Conservation (phyloP, 2,888 invertebrate genomes). For the Hemistola chrysoprasaria region DNA sequence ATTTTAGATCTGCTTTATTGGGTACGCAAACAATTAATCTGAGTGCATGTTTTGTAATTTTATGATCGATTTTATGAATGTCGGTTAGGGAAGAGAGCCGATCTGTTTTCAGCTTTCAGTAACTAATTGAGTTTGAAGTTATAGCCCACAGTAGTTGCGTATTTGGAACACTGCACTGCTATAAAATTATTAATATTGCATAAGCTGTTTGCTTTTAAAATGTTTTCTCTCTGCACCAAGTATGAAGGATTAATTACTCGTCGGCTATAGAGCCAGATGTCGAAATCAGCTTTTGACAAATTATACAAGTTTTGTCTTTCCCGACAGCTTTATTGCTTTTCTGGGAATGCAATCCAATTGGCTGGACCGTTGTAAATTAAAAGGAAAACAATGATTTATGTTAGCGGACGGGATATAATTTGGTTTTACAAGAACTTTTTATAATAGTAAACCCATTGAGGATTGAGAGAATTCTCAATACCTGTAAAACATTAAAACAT, state of each 20-base stretch:
- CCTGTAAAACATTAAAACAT: too few species aligned
- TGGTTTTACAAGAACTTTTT: conserved; percentile 12
- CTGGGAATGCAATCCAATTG: conserved; percentile 29
- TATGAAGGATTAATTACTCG: conserved; percentile 39
- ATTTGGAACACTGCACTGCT: too few species aligned
- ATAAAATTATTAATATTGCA: too few species aligned
- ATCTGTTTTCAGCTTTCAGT: not conserved
- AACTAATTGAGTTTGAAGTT: too few species aligned
- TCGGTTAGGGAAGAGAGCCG: conserved; percentile 4
- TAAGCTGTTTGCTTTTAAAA: not conserved
- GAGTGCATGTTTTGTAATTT: conserved; percentile 11
- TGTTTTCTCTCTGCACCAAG: conserved; percentile 9
- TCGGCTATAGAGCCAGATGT: conserved; percentile 49
- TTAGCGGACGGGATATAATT: conserved; percentile 12
- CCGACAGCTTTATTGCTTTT: conserved; percentile 52
- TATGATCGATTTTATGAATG: conserved; percentile 10
- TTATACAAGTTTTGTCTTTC: conserved; percentile 43
- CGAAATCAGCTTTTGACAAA: conserved; percentile 46
- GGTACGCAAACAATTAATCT: conserved; percentile 18
- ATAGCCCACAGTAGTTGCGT: too few species aligned
- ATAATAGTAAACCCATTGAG: conserved; percentile 11
- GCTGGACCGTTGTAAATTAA: conserved; percentile 26
- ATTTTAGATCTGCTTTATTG: conserved; percentile 13
- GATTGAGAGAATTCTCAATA: not conserved
- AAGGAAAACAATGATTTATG: conserved; percentile 27